Base-by-base conservation (phyloP, 2,888 invertebrate species). In the Harpagoxenus sublaevis region DNA sequence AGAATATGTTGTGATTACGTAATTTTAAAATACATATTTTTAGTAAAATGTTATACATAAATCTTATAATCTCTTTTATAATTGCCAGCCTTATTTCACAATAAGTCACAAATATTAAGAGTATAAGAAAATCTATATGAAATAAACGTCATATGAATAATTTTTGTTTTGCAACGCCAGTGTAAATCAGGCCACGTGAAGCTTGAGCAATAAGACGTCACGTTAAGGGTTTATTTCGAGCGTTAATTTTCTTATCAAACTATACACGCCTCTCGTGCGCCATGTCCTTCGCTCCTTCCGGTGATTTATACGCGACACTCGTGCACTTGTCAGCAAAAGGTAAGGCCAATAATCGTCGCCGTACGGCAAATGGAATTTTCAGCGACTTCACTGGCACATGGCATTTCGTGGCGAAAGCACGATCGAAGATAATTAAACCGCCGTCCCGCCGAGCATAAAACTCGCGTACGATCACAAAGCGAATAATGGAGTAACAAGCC, bases 391-490 rank as follows among this genome's bases (percentile, higher is more conserved):
- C 53, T 55, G n/a, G 23, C 65, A 65, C 53, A 45, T 65, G 63
- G 74, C 74, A 75, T 75, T 75, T 75, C 62, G 62, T 48, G 62
- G 65, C 53, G 53, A 57, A 55, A 65, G 28, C 39, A 12, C 75
- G 77, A 65, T 77, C 57, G 35, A 42, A 73, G 62, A 53, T 82
- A 62, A 82, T 82, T 82, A 73, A 82, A 71, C 12, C 81, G 35
- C 48, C 73, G 39, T 74, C 23, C 45, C 45, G 42, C 53, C 35
- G 39, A 66, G 77, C 77, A 66, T 66, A 77, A 77, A 77, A 39
- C 39, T 77, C 77, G 77, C 77, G 28, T 77, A 77, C 51, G 39
- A 77, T 77, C 77, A 77, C 53, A 77, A 77, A 77, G 77, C 77
- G 53, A 77, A 77, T 77, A 77, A 77, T 66, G 51, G 53, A 77